Evolutionary conservation across 2,888 invertebrate genomes (phyloP).

Genomic region (Erebia ligea): DNA sequence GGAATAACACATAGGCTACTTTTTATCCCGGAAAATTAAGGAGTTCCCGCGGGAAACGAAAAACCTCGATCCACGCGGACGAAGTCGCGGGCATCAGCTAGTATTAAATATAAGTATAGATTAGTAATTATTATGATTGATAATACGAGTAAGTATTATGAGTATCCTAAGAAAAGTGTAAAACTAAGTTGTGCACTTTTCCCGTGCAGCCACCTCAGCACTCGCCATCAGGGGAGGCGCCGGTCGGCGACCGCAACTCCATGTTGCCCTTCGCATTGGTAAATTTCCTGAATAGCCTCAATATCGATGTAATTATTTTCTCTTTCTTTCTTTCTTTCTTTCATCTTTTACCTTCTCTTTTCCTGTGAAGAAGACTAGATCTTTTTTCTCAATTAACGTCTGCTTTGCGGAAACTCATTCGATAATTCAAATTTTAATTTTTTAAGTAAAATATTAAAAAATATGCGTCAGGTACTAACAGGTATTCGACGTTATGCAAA

Average conservation of each 20-base stretch:
- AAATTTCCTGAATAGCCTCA: slow-evolving; percentile 81
- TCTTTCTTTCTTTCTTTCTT: slow-evolving; percentile 26
- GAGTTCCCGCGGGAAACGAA: too few relatives aligned
- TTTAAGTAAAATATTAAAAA: not conserved
- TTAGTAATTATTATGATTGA: too few relatives aligned
- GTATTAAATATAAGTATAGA: too few relatives aligned
- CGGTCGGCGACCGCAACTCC: slow-evolving; percentile 68
- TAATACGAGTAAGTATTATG: too few relatives aligned
- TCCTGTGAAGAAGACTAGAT: slow-evolving; percentile 5
- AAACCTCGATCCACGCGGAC: too few relatives aligned
- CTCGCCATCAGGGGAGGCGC: slow-evolving; percentile 72
- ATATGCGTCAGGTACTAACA: not conserved
- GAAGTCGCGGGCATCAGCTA: too few relatives aligned
- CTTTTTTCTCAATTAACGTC: slow-evolving; percentile 45
- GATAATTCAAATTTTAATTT: not conserved
- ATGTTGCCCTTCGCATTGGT: slow-evolving; percentile 82
- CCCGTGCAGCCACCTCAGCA: slow-evolving; percentile 71
- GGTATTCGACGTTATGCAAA: too few relatives aligned
- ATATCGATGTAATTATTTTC: slow-evolving; percentile 80
- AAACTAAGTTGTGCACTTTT: slow-evolving; percentile 20
- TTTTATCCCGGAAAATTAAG: too few relatives aligned
- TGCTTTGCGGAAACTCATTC: slow-evolving; percentile 53
- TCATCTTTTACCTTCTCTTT: not conserved
- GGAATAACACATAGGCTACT: too few relatives aligned
- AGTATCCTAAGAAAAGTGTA: not conserved